phyloP scores from a whole-genome alignment of 2,888 invertebrate genomes.

The Troides helena region DNA sequence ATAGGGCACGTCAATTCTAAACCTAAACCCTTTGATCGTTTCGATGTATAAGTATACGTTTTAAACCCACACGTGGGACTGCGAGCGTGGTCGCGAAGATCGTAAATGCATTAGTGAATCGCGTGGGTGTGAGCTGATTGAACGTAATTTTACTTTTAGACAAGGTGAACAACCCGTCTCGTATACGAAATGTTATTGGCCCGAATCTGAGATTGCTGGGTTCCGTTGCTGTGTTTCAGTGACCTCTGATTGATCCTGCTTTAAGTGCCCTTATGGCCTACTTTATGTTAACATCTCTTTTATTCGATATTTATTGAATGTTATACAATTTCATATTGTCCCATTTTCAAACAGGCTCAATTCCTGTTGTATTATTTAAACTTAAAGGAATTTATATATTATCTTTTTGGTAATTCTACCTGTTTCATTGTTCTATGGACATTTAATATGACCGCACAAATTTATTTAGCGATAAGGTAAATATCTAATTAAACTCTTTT shows the following conservation, averaged over 20 bases:
- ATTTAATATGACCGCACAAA: too few relatives aligned
- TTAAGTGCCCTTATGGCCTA: slow-evolving; percentile 24
- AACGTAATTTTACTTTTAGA: slow-evolving; percentile 69
- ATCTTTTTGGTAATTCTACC: too few relatives aligned
- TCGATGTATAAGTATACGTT: slow-evolving; percentile 45
- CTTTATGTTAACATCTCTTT: slow-evolving; percentile 3
- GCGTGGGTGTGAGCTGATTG: slow-evolving; percentile 68
- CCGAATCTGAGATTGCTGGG: slow-evolving; percentile 32
- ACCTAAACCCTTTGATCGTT: slow-evolving; percentile 31
- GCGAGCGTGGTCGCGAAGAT: slow-evolving; percentile 52
- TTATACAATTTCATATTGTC: too few relatives aligned
- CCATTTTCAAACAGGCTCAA: too few relatives aligned
- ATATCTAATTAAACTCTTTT: background rate
- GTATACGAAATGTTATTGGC: slow-evolving; percentile 43
- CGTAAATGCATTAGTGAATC: slow-evolving; percentile 68
- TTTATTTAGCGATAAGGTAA: background rate
- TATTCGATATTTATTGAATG: background rate
- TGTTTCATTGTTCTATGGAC: too few relatives aligned
- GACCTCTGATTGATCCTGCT: slow-evolving; percentile 27
- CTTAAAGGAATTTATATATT: too few relatives aligned
- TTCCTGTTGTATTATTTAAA: too few relatives aligned
- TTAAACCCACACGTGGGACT: slow-evolving; percentile 44
- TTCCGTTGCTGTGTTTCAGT: slow-evolving; percentile 32
- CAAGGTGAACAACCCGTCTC: slow-evolving; percentile 62
- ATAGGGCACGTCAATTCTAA: slow-evolving; percentile 24